Evolutionary conservation across 2,888 invertebrate genomes (phyloP), one percentile per base, ranked within the genome.

Genomic region (Ophraella communa): DNA sequence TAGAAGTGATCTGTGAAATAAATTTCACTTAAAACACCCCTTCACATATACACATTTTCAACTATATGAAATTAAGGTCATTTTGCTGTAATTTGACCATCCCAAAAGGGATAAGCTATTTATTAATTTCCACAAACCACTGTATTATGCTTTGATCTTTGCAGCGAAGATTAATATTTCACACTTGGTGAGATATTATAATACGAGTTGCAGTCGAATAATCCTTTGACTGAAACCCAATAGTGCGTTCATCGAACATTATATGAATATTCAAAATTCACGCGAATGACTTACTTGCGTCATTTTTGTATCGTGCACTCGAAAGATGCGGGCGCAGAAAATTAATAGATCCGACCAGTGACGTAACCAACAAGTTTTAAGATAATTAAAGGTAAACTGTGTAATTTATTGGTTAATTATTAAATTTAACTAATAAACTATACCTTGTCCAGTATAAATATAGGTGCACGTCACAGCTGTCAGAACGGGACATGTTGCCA

Each of bases 151-250:
- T 60, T 60, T 60, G 60, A 60, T 62, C 56, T 62, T 56, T 56
- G 51, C 56, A 49, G 51, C 42, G 51, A 51, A 64, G 60, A 64
- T 64, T 58, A 67, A 67, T 64, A 67, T 62, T 61, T 58, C 49
- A 62, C 67, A 58, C 61, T 58, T 64, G 60, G 64, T 58, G 55
- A 64, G 55, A 51, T 62, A 61, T 57, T 67, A 64, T 58, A 67
- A 67, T 67, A 54, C 61, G 24, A 18, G 54, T 20, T 62, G 66
- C 53, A 60, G 64, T 49, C 27, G 51, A 47, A 39, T 64, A 60
- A 66, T 54, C 62, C 58, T 53, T 65, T 63, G 55, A 60, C 60
- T 55, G 39, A 27, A 20, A 39, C 23, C n/a, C 39, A 39, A 51
- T 56, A 47, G 56, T 39, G 59, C 55, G 49, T 56, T 56, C 55